phyloP scores from a whole-genome alignment of 1,140 invertebrate species.

The Hypsibius dujardini region DNA sequence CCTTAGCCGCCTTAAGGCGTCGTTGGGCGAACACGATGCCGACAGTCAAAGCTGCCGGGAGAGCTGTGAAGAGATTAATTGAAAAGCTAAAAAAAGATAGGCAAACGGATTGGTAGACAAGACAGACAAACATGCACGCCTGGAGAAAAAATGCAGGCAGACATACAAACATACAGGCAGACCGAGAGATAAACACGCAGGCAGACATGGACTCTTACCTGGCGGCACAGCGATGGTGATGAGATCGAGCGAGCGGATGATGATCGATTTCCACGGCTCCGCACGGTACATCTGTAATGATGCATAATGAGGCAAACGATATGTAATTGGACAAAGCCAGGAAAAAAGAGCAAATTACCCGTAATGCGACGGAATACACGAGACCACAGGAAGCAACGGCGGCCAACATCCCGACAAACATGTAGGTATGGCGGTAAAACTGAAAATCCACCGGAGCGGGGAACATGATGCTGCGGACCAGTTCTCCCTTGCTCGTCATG shows the following conservation, averaged over 20 bases:
- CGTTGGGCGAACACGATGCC: conserved; percentile 51
- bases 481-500: conserved; percentile 65
- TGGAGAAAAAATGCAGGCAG: conserved; percentile 24
- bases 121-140: conserved; percentile 8
- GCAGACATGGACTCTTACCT: no score
- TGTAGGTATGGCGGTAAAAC: conserved; percentile 74
- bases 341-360: conserved; percentile 41
- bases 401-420: conserved; percentile 65
- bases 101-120: no score
- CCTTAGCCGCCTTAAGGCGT: conserved; percentile 53
- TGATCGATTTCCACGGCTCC: conserved; percentile 29
- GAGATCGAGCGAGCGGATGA: conserved; percentile 54
- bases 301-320: background rate
- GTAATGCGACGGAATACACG: conserved; percentile 61
- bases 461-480: conserved; percentile 76
- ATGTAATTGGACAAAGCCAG: conserved; percentile 1
- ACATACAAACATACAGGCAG: no score
- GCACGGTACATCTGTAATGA: conserved; percentile 27
- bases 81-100: conserved; percentile 9
- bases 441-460: conserved; percentile 76
- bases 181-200: no score
- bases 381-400: conserved; percentile 56
- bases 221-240: conserved; percentile 89
- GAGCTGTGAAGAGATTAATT: conserved; percentile 34
- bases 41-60: conserved; percentile 83